These are phyloP conservation scores for Hirundichthys speculiger DNA, from an alignment of 2,113 vertebrate species.

Conservation along the genomic window DNA sequence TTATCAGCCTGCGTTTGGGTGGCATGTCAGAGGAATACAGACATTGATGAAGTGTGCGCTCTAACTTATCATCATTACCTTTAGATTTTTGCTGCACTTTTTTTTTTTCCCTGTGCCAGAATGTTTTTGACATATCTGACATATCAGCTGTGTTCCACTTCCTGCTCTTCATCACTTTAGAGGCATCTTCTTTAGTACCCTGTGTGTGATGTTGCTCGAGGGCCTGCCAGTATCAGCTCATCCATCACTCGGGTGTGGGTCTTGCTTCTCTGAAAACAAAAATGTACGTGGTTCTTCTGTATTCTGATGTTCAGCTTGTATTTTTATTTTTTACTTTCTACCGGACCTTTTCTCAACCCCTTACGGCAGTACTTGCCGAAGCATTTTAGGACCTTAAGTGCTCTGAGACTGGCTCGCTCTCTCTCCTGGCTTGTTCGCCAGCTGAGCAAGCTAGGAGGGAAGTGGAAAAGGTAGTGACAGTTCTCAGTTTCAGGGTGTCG, in stretches of 20 bases:
- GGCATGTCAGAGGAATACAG: slow-evolving; percentile 31
- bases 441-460: slow-evolving; percentile 43
- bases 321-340: slow-evolving; percentile 2
- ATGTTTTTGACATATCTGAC: slow-evolving; percentile 42
- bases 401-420: slow-evolving; percentile 54
- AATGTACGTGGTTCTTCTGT: slow-evolving; percentile 50
- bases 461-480: slow-evolving; percentile 11
- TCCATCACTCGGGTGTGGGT: slow-evolving; percentile 40
- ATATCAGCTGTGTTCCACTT: slow-evolving; percentile 44
- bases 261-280: slow-evolving; percentile 46
- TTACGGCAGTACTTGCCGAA: slow-evolving; percentile 45
- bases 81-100: slow-evolving; percentile 57
- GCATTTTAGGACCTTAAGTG: slow-evolving; percentile 68
- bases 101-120: slow-evolving; percentile 45
- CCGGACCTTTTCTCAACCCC: slow-evolving; percentile 35
- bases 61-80: slow-evolving; percentile 37
- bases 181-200: slow-evolving; percentile 30
- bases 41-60: slow-evolving; percentile 32
- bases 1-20: slow-evolving; percentile 39
- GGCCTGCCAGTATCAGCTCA: slow-evolving; percentile 41
- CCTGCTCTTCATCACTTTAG: slow-evolving; percentile 28
- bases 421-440: slow-evolving; percentile 39
- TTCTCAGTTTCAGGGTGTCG: slow-evolving; percentile 7
- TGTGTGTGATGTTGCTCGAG: slow-evolving; percentile 41
- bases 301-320: slow-evolving; percentile 45